phyloP scores from a whole-genome alignment of 2,113 vertebrate genomes.

The Microcebus jonahi region DNA sequence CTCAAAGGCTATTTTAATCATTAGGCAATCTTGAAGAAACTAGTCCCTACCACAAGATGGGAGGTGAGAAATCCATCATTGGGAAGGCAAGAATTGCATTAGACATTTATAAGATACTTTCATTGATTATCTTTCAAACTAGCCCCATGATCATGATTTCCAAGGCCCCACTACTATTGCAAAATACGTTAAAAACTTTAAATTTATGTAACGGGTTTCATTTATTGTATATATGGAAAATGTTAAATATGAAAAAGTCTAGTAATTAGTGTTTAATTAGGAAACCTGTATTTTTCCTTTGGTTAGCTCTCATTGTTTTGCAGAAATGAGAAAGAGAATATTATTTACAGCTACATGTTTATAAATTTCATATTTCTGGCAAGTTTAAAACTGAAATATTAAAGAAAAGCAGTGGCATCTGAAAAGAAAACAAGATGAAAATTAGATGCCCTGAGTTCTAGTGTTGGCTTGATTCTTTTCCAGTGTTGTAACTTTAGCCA shows the following conservation, averaged over 20 bases:
- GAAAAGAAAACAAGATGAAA: neutral
- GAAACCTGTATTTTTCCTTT: neutral
- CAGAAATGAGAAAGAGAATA: neutral
- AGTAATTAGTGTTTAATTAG: neutral
- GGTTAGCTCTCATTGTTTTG: neutral
- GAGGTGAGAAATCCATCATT: neutral
- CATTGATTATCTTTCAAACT: neutral
- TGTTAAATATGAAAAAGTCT: neutral
- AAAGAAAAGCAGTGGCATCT: neutral
- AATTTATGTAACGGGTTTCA: neutral
- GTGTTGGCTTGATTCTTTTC: neutral
- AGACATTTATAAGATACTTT: neutral
- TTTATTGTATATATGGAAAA: neutral
- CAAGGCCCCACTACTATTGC: neutral
- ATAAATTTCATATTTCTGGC: neutral
- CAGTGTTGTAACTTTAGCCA: neutral
- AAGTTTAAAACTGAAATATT: neutral
- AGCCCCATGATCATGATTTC: neutral
- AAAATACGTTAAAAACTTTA: neutral
- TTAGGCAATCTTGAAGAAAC: neutral
- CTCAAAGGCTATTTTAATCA: neutral
- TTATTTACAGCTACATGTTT: neutral
- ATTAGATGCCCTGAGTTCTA: neutral
- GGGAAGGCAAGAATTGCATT: neutral
- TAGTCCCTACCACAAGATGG: neutral